phyloP scores from a whole-genome alignment of 2,113 vertebrate genomes.

The Paramisgurnus dabryanus region DNA sequence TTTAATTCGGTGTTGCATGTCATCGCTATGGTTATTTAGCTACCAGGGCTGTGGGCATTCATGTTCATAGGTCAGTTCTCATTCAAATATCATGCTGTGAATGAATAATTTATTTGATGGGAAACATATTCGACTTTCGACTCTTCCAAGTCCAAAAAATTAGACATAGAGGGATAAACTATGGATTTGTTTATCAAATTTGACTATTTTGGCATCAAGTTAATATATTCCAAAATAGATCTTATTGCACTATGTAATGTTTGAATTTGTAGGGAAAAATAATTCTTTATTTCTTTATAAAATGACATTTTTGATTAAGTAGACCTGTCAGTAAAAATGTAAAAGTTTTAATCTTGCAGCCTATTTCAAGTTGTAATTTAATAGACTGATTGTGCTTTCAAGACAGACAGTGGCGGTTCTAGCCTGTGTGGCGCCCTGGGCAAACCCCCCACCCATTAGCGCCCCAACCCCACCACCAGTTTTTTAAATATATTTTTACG shows the following conservation, averaged over 20 bases:
- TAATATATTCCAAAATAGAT: not conserved
- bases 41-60: not conserved
- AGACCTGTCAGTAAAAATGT: not conserved
- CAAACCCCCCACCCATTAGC: no score
- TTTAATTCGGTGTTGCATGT: not conserved
- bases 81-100: conserved; percentile 37
- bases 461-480: no score
- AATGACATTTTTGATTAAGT: not conserved
- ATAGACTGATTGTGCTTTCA: conserved; percentile 1
- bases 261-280: not conserved
- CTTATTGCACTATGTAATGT: not conserved
- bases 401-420: not conserved
- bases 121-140: conserved; percentile 23
- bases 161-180: not conserved
- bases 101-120: conserved; percentile 30
- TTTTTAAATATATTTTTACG: no score
- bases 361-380: conserved; percentile 1
- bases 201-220: not conserved
- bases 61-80: conserved; percentile 30
- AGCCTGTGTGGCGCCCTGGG: no score
- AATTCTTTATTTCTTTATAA: not conserved
- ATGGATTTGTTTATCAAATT: conserved; percentile 8
- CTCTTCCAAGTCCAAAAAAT: conserved; percentile 23
- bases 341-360: not conserved
- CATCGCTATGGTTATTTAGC: not conserved